Evolutionary conservation across 92 coral and sea anemone species (phyloP).

Genomic region (Porites evermanni): DNA sequence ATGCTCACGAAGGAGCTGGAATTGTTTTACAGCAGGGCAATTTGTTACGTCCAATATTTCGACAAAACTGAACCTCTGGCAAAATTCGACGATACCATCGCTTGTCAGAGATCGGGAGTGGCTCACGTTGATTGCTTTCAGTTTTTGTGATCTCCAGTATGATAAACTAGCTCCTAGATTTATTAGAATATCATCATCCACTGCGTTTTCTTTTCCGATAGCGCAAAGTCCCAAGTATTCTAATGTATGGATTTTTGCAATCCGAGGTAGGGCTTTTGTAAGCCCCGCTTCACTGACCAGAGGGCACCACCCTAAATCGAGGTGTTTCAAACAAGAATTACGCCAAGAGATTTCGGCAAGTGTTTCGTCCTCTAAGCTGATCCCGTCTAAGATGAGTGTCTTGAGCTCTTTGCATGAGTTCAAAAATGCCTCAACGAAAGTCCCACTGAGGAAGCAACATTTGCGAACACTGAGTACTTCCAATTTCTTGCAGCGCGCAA

Average conservation of each 20-base stretch:
- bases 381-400: constrained; percentile 80
- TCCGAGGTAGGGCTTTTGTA: constrained; percentile 34
- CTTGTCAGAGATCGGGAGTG: constrained; percentile 54
- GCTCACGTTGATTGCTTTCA: constrained; percentile 62
- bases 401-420: constrained; percentile 49
- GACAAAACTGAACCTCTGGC: constrained; percentile 24
- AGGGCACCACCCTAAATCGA: constrained; percentile 85
- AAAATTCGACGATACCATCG: constrained; percentile 52
- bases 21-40: constrained; percentile 37
- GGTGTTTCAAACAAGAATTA: constrained; percentile 49
- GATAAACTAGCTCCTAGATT: constrained; percentile 52
- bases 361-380: constrained; percentile 70
- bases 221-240: constrained; percentile 79
- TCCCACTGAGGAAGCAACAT: constrained; percentile 65
- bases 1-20: constrained; percentile 6
- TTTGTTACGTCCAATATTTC: constrained; percentile 62
- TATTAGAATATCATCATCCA: constrained; percentile 60
- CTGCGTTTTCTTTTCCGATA: constrained; percentile 71
- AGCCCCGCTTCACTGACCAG: constrained; percentile 63
- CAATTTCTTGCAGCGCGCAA: constrained; percentile 57
- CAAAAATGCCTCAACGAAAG: constrained; percentile 50
- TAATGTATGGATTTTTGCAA: constrained; percentile 63
- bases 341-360: constrained; percentile 60
- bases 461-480: constrained; percentile 71
- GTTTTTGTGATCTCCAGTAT: constrained; percentile 33